These are phyloP conservation scores for Spondyliosoma cantharus DNA, from an alignment of 2,797 vertebrate genomes.

Conservation along the genomic window DNA sequence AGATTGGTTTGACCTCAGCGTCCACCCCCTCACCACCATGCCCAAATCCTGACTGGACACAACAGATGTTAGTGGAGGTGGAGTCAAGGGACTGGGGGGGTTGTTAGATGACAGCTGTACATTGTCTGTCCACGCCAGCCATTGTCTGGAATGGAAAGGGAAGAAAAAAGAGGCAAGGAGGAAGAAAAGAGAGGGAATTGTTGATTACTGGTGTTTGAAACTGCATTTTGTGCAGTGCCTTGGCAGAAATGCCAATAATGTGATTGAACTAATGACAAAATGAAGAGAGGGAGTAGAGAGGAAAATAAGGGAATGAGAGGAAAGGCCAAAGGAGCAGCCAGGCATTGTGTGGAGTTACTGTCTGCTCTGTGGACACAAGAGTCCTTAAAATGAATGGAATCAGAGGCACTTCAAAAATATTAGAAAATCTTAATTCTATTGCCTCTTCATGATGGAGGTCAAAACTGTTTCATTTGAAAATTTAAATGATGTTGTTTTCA, in stretches of 20 bases:
- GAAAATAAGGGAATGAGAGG: slow-evolving; percentile 23
- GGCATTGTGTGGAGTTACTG: slow-evolving; percentile 21
- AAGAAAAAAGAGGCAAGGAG: slow-evolving; percentile 23
- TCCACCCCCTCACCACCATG: slow-evolving; percentile 62
- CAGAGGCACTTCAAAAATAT: slow-evolving; percentile 36
- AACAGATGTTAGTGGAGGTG: slow-evolving; percentile 83
- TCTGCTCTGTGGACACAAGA: slow-evolving; percentile 45
- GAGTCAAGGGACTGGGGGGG: slow-evolving; percentile 47
- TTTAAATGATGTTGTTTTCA: slow-evolving; percentile 7
- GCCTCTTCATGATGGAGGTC: slow-evolving; percentile 32
- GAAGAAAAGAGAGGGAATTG: slow-evolving; percentile 22
- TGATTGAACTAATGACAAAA: slow-evolving; percentile 49
- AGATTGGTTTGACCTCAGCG: slow-evolving; percentile 77
- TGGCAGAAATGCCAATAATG: slow-evolving; percentile 55
- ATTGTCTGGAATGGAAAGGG: slow-evolving; percentile 68
- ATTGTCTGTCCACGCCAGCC: slow-evolving; percentile 76
- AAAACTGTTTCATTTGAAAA: slow-evolving; percentile 1
- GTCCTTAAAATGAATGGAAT: slow-evolving; percentile 50
- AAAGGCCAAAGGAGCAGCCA: slow-evolving; percentile 8
- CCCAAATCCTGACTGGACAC: slow-evolving; percentile 74
- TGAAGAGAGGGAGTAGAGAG: slow-evolving; percentile 30
- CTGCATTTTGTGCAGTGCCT: slow-evolving; percentile 43
- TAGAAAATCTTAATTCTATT: slow-evolving; percentile 31
- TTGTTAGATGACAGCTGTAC: slow-evolving; percentile 77
- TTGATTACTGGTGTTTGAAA: slow-evolving; percentile 54